Percentiles rank a stretch among this genome's conserved stretches.
phyloP scores from a whole-genome alignment of 2,888 invertebrate genomes.

The Crocallis elinguaria region DNA sequence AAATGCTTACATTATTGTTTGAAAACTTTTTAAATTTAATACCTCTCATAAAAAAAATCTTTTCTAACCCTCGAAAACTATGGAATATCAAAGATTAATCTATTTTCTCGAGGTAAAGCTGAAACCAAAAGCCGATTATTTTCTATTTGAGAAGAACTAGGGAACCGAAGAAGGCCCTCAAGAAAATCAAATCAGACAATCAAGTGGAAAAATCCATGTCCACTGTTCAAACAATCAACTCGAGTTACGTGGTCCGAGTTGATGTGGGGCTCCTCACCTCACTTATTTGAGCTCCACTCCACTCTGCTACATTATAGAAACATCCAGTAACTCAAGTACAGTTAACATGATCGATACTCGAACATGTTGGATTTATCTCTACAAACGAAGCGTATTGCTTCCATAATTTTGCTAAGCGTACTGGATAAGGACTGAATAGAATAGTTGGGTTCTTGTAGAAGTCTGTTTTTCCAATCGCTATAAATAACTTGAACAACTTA shows the following conservation, averaged over 20 bases:
- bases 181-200: constrained; percentile 84
- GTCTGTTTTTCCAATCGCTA: too few relatives aligned
- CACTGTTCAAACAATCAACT: constrained; percentile 82
- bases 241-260: constrained; percentile 73
- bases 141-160: constrained; percentile 53
- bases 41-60: too few relatives aligned
- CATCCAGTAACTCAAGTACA: constrained; percentile 6
- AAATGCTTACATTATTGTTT: too few relatives aligned
- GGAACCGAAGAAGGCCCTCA: constrained; percentile 64
- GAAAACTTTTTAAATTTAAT: too few relatives aligned
- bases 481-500: too few relatives aligned
- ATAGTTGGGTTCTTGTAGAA: too few relatives aligned
- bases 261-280: constrained; percentile 71
- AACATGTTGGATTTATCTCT: too few relatives aligned
- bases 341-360: background rate
- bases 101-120: constrained; percentile 12
- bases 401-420: too few relatives aligned
- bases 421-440: too few relatives aligned
- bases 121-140: constrained; percentile 48
- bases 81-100: too few relatives aligned
- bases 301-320: constrained; percentile 9
- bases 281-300: constrained; percentile 72
- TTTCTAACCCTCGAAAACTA: too few relatives aligned
- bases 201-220: constrained; percentile 84
- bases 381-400: too few relatives aligned